Percentiles rank a stretch among this genome's conserved stretches.
Evolutionary conservation across 1,140 invertebrate genomes (phyloP).

Genomic region (Hyles euphorbiae): DNA sequence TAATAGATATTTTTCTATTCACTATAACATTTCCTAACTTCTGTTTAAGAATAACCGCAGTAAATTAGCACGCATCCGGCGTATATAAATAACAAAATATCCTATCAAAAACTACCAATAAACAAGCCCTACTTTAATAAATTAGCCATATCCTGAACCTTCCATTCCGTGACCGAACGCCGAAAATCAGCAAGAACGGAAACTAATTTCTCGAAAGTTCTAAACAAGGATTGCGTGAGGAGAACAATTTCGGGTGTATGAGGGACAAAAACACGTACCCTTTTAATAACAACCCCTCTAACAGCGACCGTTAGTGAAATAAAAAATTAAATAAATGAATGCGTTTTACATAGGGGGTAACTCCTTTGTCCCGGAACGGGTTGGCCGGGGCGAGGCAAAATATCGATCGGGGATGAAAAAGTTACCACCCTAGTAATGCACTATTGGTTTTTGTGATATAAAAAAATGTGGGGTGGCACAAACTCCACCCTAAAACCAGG

Average conservation of each 20-base stretch:
- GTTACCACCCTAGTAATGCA: constrained; percentile 51
- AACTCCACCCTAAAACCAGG: constrained; percentile 51
- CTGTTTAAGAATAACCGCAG: too few species aligned
- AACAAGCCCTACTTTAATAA: too few species aligned
- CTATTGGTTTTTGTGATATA: constrained; percentile 52
- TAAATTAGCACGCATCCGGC: too few species aligned
- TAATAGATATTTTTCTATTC: too few species aligned
- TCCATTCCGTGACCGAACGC: not conserved
- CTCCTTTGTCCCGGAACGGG: constrained; percentile 43
- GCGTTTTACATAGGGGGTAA: constrained; percentile 55
- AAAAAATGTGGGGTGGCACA: constrained; percentile 60
- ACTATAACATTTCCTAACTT: too few species aligned
- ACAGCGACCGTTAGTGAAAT: constrained; percentile 52
- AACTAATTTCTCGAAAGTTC: constrained; percentile 13
- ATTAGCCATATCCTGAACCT: too few species aligned
- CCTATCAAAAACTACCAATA: too few species aligned
- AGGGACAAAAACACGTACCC: constrained; percentile 40
- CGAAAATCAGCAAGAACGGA: constrained; percentile 2
- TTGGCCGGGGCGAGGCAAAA: constrained; percentile 48
- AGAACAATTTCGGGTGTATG: constrained; percentile 46
- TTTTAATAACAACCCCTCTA: constrained; percentile 47
- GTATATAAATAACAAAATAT: too few species aligned
- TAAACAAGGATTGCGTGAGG: constrained; percentile 35
- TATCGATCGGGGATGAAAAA: constrained; percentile 58
- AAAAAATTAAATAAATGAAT: constrained; percentile 69